phyloP scores from a whole-genome alignment of 2,797 vertebrate genomes.

The Simalia tracyae region DNA sequence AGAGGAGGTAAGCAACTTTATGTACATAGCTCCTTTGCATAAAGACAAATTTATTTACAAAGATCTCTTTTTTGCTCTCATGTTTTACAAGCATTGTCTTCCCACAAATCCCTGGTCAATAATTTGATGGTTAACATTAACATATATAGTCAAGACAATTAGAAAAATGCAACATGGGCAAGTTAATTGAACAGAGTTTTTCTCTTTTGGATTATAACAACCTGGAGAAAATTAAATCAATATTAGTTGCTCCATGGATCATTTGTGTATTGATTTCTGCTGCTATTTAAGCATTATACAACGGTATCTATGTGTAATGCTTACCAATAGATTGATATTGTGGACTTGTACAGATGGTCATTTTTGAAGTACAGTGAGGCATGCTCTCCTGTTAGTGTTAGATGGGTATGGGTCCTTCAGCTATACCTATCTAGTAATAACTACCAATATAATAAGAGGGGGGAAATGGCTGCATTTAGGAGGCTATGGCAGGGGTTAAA shows the following conservation, averaged over 20 bases:
- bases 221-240: conserved; percentile 75
- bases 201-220: conserved; percentile 64
- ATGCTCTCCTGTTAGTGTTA: neutral
- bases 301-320: neutral
- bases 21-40: neutral
- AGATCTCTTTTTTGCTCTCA: neutral
- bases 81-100: conserved; percentile 3
- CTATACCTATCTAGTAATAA: neutral
- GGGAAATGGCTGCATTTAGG: neutral
- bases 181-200: conserved; percentile 56
- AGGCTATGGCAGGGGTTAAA: neutral
- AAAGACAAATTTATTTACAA: neutral
- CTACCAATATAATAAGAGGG: neutral
- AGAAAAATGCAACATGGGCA: conserved; percentile 44
- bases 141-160: conserved; percentile 51
- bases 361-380: neutral
- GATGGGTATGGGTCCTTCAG: neutral
- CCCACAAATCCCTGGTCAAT: conserved; percentile 29
- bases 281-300: conserved; percentile 9
- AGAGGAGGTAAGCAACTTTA: neutral
- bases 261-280: neutral
- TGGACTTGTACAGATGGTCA: neutral
- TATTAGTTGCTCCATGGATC: conserved; percentile 40
- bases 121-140: conserved; percentile 52
- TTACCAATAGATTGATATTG: neutral